Conservation (phyloP, 2,113 vertebrate species). For the Cyanoliseus patagonus region DNA sequence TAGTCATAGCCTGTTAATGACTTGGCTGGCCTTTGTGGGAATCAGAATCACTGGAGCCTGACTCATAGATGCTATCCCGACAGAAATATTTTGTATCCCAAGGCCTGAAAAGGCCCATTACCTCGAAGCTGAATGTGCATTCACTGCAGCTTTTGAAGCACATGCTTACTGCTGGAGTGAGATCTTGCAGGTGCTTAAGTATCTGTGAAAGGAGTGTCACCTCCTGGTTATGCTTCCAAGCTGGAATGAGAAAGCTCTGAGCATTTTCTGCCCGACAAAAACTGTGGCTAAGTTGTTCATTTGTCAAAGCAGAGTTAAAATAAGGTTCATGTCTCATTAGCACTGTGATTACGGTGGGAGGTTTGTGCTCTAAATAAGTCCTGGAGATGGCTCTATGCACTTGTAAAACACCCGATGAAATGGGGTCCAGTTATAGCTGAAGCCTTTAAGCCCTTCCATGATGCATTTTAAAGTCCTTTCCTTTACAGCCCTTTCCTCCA, state of each 20-base stretch:
- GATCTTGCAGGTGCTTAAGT: not conserved
- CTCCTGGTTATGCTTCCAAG: not conserved
- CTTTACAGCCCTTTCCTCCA: not conserved
- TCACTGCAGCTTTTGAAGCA: not conserved
- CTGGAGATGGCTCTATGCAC: not conserved
- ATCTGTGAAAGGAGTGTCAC: not conserved
- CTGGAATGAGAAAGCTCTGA: not conserved
- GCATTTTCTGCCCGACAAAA: not conserved
- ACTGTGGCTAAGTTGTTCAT: accelerated
- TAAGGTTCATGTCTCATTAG: not conserved
- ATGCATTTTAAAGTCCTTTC: not conserved
- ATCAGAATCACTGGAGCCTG: not conserved
- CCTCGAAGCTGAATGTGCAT: not conserved
- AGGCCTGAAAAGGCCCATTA: not conserved
- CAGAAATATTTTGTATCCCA: not conserved
- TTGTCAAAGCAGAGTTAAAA: not conserved
- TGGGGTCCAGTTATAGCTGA: not conserved
- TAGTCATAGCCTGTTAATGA: conserved; percentile 41
- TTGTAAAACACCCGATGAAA: not conserved
- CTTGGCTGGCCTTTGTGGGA: conserved; percentile 30
- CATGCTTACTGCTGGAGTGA: not conserved
- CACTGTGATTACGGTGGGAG: not conserved
- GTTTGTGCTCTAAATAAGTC: not conserved
- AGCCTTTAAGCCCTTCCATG: not conserved
- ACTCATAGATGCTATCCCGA: not conserved